Percentiles rank a stretch among this genome's conserved stretches.
These are phyloP conservation scores for Eilema griseolum DNA, from an alignment of 2,888 invertebrate species.

Conservation along the genomic window DNA sequence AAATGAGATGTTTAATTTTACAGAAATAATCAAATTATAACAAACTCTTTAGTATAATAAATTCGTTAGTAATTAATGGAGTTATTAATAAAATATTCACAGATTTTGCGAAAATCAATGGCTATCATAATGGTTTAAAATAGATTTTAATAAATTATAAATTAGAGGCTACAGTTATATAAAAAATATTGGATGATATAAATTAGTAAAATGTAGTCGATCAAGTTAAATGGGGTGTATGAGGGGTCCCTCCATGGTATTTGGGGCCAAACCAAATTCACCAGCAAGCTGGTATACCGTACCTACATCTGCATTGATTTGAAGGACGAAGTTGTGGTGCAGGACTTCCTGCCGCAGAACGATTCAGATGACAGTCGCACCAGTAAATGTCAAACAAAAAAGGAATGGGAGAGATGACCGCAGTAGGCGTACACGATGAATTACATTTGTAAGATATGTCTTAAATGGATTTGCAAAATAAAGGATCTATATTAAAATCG, in stretches of 20 bases:
- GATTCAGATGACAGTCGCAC: too few species aligned
- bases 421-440: too few species aligned
- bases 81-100: background rate
- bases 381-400: too few species aligned
- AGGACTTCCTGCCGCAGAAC: background rate
- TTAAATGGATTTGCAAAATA: too few species aligned
- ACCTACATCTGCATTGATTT: too few species aligned
- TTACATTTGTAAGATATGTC: too few species aligned
- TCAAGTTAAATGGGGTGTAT: background rate
- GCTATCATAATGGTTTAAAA: background rate
- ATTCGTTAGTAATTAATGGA: background rate
- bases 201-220: background rate
- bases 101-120: background rate
- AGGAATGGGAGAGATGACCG: too few species aligned
- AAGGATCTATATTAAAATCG: too few species aligned
- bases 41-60: background rate
- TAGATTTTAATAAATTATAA: background rate
- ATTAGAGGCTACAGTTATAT: background rate
- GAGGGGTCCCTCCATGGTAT: background rate
- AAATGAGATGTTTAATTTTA: conserved; percentile 14
- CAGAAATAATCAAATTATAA: conserved; percentile 20
- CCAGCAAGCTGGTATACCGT: background rate
- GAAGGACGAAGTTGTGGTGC: background rate
- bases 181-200: too few species aligned
- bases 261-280: background rate